Evolutionary conservation across 2,888 invertebrate genomes (phyloP), one percentile per base, ranked within the genome.

Genomic region (Nymphalis urticae): DNA sequence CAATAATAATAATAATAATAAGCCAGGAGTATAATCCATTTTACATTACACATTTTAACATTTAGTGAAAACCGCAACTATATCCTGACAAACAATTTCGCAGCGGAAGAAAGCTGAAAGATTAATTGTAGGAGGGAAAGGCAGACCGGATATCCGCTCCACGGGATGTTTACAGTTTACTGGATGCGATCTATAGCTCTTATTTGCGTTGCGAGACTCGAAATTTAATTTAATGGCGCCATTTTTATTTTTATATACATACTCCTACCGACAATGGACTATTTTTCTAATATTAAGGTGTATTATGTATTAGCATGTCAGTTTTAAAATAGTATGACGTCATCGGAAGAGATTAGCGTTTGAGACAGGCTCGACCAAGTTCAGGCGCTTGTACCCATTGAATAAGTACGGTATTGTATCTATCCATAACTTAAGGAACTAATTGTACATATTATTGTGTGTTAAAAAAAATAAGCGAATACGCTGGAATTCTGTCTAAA

Each of bases 121-220:
- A 85, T 84, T 85, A 85, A 85, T 84, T 78, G 84, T 84, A 83
- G 83, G 83, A 82, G 84, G 83, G 82, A 83, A 81, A 80, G 76
- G 78, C 76, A 74, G 72, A 61, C 70, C 71, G 73, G 88, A 87
- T 80, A 72, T 87, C 87, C 88, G 88, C 85, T 80, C 81, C 82
- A 78, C 79, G 76, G 72, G 73, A 68, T 73, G 71, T 69, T 68
- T 42, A 42, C 42, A 42, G 42, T 42, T 42, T 42, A 42, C 42
- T 71, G 71, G 68, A 60, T 66, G 60, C 70, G 70, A 72, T 68
- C 66, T 68, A 66, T 64, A 66, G 68, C 68, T 70, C 67, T 42
- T 67, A 70, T 72, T 72, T 68, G 62, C 50, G 64, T 65, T 68
- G 48, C 27, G 62, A 59, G 62, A 62, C 64, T 72, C n/a, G 47